These are phyloP conservation scores for Pterostichus madidus DNA, from an alignment of 2,888 invertebrate species.

Conservation along the genomic window DNA sequence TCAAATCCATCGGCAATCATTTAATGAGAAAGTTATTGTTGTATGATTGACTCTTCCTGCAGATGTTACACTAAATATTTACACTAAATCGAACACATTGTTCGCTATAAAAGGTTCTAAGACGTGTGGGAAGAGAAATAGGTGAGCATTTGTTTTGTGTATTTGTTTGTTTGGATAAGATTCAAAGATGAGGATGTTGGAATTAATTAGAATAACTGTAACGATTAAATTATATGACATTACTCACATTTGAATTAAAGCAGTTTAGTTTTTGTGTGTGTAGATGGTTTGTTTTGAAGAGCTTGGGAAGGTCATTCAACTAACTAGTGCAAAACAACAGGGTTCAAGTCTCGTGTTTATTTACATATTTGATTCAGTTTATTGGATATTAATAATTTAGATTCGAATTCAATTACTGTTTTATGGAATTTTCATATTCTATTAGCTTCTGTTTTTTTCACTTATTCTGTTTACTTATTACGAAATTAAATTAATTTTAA, in stretches of 20 bases:
- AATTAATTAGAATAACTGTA: constrained; percentile 35
- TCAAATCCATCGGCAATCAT: not conserved
- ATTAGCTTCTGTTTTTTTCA: no score
- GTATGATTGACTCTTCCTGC: constrained; percentile 2
- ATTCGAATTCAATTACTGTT: constrained; percentile 1
- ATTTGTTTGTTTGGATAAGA: not conserved
- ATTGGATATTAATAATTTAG: constrained; percentile 9
- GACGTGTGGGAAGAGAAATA: not conserved
- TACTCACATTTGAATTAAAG: constrained; percentile 23
- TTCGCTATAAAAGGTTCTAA: not conserved
- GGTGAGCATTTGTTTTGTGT: not conserved
- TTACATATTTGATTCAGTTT: constrained; percentile 19
- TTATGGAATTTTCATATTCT: not conserved
- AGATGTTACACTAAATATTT: constrained; percentile 5
- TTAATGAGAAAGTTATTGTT: constrained; percentile 31
- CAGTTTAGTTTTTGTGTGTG: not conserved
- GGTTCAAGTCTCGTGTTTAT: constrained; percentile 12
- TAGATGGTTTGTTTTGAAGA: constrained; percentile 19
- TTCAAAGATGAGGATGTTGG: not conserved
- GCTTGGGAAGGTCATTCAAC: constrained; percentile 24
- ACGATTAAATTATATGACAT: constrained; percentile 20
- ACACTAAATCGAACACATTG: not conserved
- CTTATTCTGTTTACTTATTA: no score
- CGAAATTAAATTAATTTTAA: no score
- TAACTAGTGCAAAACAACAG: constrained; percentile 28